phyloP scores from a whole-genome alignment of 2,797 vertebrate species.

The Todus mexicanus region DNA sequence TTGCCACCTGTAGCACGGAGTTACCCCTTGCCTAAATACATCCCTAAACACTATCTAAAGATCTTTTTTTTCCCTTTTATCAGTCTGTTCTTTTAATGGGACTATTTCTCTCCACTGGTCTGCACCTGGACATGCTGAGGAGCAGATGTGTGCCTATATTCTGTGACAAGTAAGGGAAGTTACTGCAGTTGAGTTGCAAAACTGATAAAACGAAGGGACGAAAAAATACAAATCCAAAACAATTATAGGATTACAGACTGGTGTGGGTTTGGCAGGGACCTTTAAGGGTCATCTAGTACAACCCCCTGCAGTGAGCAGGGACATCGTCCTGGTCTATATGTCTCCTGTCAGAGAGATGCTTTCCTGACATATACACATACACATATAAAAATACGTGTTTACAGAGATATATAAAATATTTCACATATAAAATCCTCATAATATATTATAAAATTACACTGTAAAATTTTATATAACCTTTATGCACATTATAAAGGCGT shows the following conservation, averaged over 20 bases:
- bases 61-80: not conserved
- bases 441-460: not conserved
- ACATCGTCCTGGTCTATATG: not conserved
- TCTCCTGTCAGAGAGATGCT: not conserved
- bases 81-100: not conserved
- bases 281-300: not conserved
- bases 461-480: not conserved
- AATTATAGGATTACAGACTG: not conserved
- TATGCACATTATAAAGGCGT: not conserved
- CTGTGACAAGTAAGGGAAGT: not conserved
- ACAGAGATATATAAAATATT: not conserved
- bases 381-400: not conserved
- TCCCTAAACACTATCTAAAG: not conserved
- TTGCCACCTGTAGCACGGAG: not conserved
- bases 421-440: too few relatives aligned
- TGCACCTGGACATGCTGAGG: not conserved
- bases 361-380: fast-evolving
- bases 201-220: not conserved
- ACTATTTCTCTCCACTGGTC: not conserved
- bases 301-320: not conserved
- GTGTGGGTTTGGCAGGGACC: not conserved
- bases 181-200: not conserved
- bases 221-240: not conserved
- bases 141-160: not conserved
- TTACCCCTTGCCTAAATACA: not conserved